Evolutionary conservation across 2,888 invertebrate genomes (phyloP).

Genomic region (Pyralis farinalis): DNA sequence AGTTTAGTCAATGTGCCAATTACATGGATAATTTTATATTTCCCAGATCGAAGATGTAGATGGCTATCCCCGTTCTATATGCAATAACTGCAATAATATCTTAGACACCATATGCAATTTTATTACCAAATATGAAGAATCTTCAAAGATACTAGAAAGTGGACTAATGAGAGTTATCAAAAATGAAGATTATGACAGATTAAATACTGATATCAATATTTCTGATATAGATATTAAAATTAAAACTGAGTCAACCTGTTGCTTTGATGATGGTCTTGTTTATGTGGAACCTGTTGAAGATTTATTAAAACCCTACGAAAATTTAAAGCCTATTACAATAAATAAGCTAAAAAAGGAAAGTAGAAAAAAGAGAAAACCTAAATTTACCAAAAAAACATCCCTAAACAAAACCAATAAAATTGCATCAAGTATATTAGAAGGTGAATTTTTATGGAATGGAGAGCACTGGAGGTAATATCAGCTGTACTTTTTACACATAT

Average conservation of each 20-base stretch:
- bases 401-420: slow-evolving; percentile 41
- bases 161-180: slow-evolving; percentile 37
- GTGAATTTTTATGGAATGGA: slow-evolving; percentile 61
- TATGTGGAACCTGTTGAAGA: slow-evolving; percentile 24
- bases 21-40: too few relatives aligned
- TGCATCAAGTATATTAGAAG: slow-evolving; percentile 64
- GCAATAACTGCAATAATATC: slow-evolving; percentile 45
- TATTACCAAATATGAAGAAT: slow-evolving; percentile 51
- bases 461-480: slow-evolving; percentile 67
- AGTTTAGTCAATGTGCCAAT: too few relatives aligned
- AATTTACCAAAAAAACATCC: slow-evolving; percentile 18
- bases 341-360: slow-evolving; percentile 21
- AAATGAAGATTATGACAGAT: slow-evolving; percentile 31
- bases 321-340: slow-evolving; percentile 21
- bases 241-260: slow-evolving; percentile 31
- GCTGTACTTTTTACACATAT: slow-evolving; percentile 8
- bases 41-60: slow-evolving; percentile 60
- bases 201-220: slow-evolving; percentile 20
- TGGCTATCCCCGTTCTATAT: slow-evolving; percentile 61
- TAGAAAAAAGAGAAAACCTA: slow-evolving; percentile 19
- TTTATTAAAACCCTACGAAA: slow-evolving; percentile 27
- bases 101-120: slow-evolving; percentile 48
- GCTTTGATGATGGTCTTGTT: slow-evolving; percentile 14
- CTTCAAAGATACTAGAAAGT: slow-evolving; percentile 44
- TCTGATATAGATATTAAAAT: slow-evolving; percentile 20